Evolutionary conservation across 2,797 vertebrate genomes (phyloP), one percentile per base, ranked within the genome.

Genomic region (Spondyliosoma cantharus): DNA sequence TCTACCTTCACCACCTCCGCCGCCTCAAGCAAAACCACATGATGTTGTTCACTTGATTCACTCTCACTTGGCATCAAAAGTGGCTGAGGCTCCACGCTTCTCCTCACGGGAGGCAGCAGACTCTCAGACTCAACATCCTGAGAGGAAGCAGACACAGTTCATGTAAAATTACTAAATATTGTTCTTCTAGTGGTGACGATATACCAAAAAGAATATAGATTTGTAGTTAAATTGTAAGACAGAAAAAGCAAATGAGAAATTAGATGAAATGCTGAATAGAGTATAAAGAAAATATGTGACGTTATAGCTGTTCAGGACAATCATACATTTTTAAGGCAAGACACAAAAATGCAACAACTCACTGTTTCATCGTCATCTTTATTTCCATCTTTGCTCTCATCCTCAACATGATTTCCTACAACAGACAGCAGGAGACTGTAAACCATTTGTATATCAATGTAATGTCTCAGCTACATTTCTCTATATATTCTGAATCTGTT

Each of bases 61-160:
- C 19, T n/a, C 24, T 4, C 27, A 20, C 1, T 25, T 63, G 64
- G 3, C 3, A 1, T 0, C 66, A 43, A 2, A 45, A 0, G 20
- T 20, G 14, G 11, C 27, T 7, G 15, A 19, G 52, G 49, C 46
- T 73, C 68, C 1, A 22, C 1, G 42, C 57, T 24, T 37, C 77
- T 29, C 0, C 0, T 5, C 25, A 81, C 43, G 22, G 67, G 71
- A 24, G 20, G 0, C 64, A 93, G 76, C 61, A 93, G 65, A 85
- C 89, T 93, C 76, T 71, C 37, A 4, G 92, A 93, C 4, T 91
- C 87, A 1, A 25, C 20, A 16, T 88, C 87, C 94, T 94, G 59
- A 63, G 22, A 78, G 48, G n/a, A 78, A 53, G 57, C 4, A 57
- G 42, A 69, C 8, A 68, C 9, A 12, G 22, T 9, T 24, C 5